These are phyloP conservation scores for Napeogenes sylphis DNA, from an alignment of 2,888 invertebrate species.

Conservation along the genomic window DNA sequence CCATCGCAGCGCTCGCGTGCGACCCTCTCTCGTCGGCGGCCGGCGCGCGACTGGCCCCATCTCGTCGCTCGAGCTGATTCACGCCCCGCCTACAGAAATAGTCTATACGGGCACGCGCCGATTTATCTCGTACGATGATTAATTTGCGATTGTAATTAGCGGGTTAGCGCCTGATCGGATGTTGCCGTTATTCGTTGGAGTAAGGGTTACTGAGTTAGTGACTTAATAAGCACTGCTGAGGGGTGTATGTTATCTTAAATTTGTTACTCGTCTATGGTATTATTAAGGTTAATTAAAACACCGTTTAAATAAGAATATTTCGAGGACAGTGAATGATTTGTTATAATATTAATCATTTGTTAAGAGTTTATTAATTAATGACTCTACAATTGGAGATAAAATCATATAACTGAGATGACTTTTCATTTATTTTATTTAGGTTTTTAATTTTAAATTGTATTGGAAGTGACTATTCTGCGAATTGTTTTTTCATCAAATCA, in stretches of 20 bases:
- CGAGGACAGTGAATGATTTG: too few relatives aligned
- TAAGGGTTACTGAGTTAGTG: background rate
- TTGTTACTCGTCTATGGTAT: too few relatives aligned
- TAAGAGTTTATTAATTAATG: too few relatives aligned
- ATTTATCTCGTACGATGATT: slow-evolving; percentile 64
- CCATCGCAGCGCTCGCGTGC: slow-evolving; percentile 61
- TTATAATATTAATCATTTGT: too few relatives aligned
- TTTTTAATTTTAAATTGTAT: too few relatives aligned
- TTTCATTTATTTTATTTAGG: too few relatives aligned
- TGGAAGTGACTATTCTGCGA: background rate
- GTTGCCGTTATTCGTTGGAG: slow-evolving; percentile 12
- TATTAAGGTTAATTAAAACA: too few relatives aligned
- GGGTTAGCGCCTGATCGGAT: slow-evolving; percentile 30
- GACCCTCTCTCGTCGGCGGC: slow-evolving; percentile 59
- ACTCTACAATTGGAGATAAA: too few relatives aligned
- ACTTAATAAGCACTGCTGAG: background rate
- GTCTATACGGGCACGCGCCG: slow-evolving; percentile 53
- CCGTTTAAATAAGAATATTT: too few relatives aligned
- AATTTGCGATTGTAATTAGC: slow-evolving; percentile 63
- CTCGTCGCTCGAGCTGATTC: slow-evolving; percentile 55
- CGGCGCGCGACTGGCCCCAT: slow-evolving; percentile 69
- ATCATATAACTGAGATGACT: too few relatives aligned
- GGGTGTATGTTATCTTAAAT: background rate
- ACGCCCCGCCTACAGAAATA: slow-evolving; percentile 65
- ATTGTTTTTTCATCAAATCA: background rate